These are phyloP conservation scores for Amphimedon queenslandica DNA, from an alignment of 37 sponge, comb jelly and placozoan genomes.

Conservation along the genomic window DNA sequence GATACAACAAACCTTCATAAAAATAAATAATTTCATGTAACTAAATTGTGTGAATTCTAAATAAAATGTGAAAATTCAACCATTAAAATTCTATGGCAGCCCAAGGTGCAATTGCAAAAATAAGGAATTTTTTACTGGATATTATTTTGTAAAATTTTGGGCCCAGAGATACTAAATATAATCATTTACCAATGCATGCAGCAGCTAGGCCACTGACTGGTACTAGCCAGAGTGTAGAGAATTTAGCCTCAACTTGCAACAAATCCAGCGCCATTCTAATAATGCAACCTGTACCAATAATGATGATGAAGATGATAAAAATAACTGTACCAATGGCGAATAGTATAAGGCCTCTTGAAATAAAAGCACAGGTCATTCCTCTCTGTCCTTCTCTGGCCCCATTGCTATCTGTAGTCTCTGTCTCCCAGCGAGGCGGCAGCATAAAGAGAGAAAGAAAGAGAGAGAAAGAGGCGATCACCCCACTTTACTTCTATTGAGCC, in stretches of 20 bases:
- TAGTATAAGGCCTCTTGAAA: constrained; percentile 28
- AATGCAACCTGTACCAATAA: constrained; percentile 29
- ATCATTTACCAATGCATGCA: constrained; percentile 52
- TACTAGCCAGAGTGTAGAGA: constrained; percentile 46
- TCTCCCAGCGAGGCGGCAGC: background rate
- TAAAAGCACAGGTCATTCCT: constrained; percentile 28
- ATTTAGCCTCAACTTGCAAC: constrained; percentile 45
- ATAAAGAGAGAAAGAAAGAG: background rate
- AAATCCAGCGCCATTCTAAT: constrained; percentile 57
- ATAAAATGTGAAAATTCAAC: no score
- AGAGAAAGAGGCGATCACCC: no score
- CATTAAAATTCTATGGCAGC: no score
- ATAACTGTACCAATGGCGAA: constrained; percentile 63
- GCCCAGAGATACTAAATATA: no score
- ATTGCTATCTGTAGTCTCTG: background rate
- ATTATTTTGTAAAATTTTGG: no score
- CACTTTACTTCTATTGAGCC: background rate
- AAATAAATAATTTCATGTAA: background rate
- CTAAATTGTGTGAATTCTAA: no score
- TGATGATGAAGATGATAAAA: no score
- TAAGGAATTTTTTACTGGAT: no score
- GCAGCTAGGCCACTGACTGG: constrained; percentile 60
- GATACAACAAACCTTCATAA: constrained; percentile 29
- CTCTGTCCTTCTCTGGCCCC: no score
- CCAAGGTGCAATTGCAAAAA: no score